Evolutionary conservation across 2,113 vertebrate genomes (phyloP), one percentile per base, ranked within the genome.

Genomic region (Genyomyrus donnyi): DNA sequence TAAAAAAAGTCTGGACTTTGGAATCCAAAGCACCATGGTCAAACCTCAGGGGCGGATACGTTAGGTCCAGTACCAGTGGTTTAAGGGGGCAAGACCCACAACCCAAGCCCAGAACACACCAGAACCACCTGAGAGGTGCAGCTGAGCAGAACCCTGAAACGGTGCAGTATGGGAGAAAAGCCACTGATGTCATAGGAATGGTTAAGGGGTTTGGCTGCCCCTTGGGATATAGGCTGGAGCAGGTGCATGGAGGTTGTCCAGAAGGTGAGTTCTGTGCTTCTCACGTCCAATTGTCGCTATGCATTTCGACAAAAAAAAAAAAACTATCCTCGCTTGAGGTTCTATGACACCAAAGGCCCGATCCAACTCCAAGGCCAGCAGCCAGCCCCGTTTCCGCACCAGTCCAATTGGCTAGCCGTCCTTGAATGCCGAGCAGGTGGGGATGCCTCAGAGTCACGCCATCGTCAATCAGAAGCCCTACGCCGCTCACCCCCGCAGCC

Each of bases 401-500:
- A 15, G 15, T 39, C 74, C 74, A 80, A 80, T 80, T 17, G 88
- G 48, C 84, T 15, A 27, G 56, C 89, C 87, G 91, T 92, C 92
- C 91, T 94, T 93, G 93, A 91, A 90, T 53, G 90, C 88, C 62
- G 53, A 84, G 88, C 56, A 53, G 70, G 48, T 80, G 91, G 91
- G 89, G 90, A 92, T 91, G 90, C 89, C 88, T 90, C 84, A n/a
- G 87, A 91, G 89, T 91, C 92, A 93, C 90, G 83, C 86, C 90
- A 85, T 88, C 85, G 66, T 86, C 84, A 86, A 86, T 86, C 45
- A 49, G 45, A 42, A 80, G 31, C 35, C 31, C 84, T 13, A 24
- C 35, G 62, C 58, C 85, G 77, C 85, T 52, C 35, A 42, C 62
- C 89, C 89, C 35, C 11, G 52, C 56, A 7, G n/a, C 15, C 84